Evolutionary conservation across 2,888 invertebrate species (phyloP), one percentile per base, ranked within the genome.

Genomic region (Anarsia innoxiella): DNA sequence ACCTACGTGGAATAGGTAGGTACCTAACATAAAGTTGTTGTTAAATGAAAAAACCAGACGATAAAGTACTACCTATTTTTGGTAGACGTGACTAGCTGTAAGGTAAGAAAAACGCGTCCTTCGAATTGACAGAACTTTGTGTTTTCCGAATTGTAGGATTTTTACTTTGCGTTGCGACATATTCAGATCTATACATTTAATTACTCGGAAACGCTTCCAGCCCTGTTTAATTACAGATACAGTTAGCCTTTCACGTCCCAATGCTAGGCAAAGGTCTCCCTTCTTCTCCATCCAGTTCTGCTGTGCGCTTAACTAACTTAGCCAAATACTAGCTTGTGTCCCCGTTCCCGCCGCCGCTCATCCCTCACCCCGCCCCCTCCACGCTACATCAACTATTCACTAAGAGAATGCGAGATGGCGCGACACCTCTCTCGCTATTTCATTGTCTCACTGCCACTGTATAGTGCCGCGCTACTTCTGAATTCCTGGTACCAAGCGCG

Each of bases 301-400:
- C 8, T 3, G 19, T 19, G 19, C 19, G 3, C 19, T 19, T 5
- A 5, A 19, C 4, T 8, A 19, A 19, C 8, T 5, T 19, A 8
- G 25, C 25, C n/a, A 25, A 25, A 25, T 4, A 25, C 8, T 25
- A 25, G 4, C n/a, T 4, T 25, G 4, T n/a, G 25, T 32, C 9
- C 12, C 36, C 40, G 29, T 43, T 40, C 14, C 50, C 66, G 62
- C 65, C 41, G 0, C 41, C 53, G 46, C 59, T 27, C 31, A 6
- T 0, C 43, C 29, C 13, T 2, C 44, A 48, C 23, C 13, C 8
- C 38, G 2, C 1, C 25, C 23, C 44, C 50, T 66, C 64, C 66
- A 58, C 67, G 69, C 55, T 53, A 68, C 79, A 84, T 84, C 77
- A 75, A 77, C 64, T 82, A 84, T 84, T 73, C 83, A 82, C 83